A percentile compares a stretch with the other conserved stretches of the same genome.
These are phyloP conservation scores for Anarhynchus alexandrinus DNA, from an alignment of 2,113 vertebrate genomes.

Conservation along the genomic window DNA sequence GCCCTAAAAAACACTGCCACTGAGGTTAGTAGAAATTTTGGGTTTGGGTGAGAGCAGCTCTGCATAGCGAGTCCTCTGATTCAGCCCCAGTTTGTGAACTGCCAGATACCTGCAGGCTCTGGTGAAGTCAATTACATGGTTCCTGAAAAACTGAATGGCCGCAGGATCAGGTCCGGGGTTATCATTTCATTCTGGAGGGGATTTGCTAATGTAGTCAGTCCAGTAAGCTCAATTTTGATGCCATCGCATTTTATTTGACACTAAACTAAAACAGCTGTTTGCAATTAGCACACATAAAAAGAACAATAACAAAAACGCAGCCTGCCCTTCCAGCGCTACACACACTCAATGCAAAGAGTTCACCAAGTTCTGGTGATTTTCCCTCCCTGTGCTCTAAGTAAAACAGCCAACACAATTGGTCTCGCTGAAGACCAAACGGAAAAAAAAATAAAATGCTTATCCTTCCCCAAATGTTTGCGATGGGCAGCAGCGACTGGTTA, in stretches of 20 bases:
- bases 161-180: not conserved
- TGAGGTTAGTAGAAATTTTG: not conserved
- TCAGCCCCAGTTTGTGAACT: not conserved
- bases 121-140: not conserved
- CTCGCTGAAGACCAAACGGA: not conserved
- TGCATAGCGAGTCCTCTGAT: not conserved
- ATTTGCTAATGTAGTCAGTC: conserved; percentile 32
- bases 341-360: conserved; percentile 28
- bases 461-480: conserved; percentile 53
- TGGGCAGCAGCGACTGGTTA: conserved; percentile 12
- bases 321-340: not conserved
- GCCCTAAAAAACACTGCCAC: not conserved
- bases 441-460: not conserved
- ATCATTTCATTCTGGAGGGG: not conserved
- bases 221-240: conserved; percentile 33
- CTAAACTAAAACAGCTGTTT: conserved; percentile 58
- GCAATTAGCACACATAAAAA: conserved; percentile 61
- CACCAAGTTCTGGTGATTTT: conserved; percentile 22
- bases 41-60: not conserved
- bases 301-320: conserved; percentile 44
- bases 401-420: conserved; percentile 41
- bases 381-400: conserved; percentile 19
- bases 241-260: conserved; percentile 25
- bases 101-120: not conserved
- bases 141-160: not conserved